Base-by-base conservation (phyloP, 2,888 invertebrate genomes). In the Phalera bucephala region DNA sequence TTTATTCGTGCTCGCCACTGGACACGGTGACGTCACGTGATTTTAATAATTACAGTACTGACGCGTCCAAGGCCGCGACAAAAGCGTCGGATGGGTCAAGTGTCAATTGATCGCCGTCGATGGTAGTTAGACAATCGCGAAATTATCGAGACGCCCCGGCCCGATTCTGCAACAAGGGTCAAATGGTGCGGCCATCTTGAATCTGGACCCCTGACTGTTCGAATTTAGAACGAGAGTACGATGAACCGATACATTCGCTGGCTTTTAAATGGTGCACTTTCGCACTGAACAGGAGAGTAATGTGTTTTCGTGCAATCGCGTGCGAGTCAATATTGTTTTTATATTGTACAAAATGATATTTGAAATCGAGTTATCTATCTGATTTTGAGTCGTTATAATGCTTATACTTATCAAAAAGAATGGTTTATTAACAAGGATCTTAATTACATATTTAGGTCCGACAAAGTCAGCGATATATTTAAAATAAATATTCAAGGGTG, bases 41-140 rank as follows among this genome's bases (percentile, higher is more conserved):
- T 51, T 59, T 52, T 61, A 58, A 61, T 66, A 64, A 62, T 53
- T 58, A 54, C 69, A 72, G 77, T 78, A 72, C 66, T 76, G 68
- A 66, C 60, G 75, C 72, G 76, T 77, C 77, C 85, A 82, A 83
- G 82, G 83, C 77, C 73, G 72, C 71, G 68, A 63, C 73, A 63
- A 62, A 72, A 76, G 66, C 74, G 80, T 77, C 72, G 70, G 66
- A 38, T 65, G 80, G 86, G 85, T 87, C 83, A 83, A 80, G 71
- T 82, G 86, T 87, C 82, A 87, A 86, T 81, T 87, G 72, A 70
- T 72, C 72, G 73, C 69, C 62, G 76, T 76, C 81, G 81, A 81
- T 86, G 83, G 78, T 64, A 73, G 78, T 77, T 80, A 80, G 78
- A 75, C 77, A 71, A 64, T 79, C 76, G 82, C 81, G 66, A 79